A percentile compares a stretch with the other conserved stretches of the same genome.
These are phyloP conservation scores for Sebastes matsubarae DNA, from an alignment of 2,797 vertebrate species.

Conservation along the genomic window DNA sequence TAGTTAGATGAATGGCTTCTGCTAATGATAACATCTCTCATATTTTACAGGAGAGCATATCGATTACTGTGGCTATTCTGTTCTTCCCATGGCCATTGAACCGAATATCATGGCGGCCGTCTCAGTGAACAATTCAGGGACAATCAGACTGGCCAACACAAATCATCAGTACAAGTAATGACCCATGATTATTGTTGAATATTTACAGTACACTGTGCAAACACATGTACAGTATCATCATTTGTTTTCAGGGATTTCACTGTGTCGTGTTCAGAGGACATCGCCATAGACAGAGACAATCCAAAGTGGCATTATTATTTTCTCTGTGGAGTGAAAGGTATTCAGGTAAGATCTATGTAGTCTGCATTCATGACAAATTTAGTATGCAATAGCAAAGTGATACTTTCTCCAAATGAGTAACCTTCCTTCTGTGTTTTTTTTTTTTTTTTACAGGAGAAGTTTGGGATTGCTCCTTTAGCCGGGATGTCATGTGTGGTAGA, in stretches of 20 bases:
- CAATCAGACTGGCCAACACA: constrained; percentile 88
- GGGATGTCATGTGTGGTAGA: constrained; percentile 95
- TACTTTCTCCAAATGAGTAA: not conserved
- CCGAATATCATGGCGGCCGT: constrained; percentile 94
- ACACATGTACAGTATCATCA: not conserved
- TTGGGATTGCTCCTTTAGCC: constrained; percentile 80
- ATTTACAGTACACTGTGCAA: not conserved
- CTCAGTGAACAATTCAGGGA: constrained; percentile 83
- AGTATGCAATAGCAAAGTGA: not conserved
- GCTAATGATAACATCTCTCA: not conserved
- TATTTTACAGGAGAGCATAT: constrained; percentile 91
- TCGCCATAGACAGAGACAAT: constrained; percentile 89
- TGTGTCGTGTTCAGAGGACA: constrained; percentile 79
- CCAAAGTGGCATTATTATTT: constrained; percentile 97
- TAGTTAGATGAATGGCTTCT: not conserved
- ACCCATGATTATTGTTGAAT: not conserved
- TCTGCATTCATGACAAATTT: not conserved
- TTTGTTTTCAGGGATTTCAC: constrained; percentile 87
- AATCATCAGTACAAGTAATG: constrained; percentile 90
- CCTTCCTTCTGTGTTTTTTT: constrained; percentile 15
- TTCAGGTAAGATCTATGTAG: constrained; percentile 86
- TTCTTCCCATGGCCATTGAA: constrained; percentile 97
- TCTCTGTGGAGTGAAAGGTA: constrained; percentile 96
- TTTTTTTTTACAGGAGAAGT: constrained; percentile 84
- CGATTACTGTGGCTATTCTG: constrained; percentile 97